Base-by-base conservation (phyloP, 1,140 invertebrate species). In the Cyclina sinensis region DNA sequence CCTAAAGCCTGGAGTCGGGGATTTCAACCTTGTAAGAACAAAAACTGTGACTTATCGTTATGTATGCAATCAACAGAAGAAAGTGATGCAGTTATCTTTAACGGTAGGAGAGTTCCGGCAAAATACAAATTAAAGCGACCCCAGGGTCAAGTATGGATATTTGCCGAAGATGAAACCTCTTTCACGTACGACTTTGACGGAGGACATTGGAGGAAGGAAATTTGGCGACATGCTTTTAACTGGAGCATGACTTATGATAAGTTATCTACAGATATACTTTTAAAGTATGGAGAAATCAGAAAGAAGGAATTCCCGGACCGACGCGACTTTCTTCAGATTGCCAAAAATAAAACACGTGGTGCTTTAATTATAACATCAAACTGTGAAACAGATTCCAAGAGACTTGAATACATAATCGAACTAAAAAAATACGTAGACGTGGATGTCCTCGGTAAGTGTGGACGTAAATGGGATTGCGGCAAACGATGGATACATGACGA, bases 211-310 rank as follows among this genome's bases (percentile, higher is more conserved):
- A 30, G 24, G 5, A 32, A 24, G 1, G 12, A 39, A 46, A 27
- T 27, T 37, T 84, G 62, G 81, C 62, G 62, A n/a, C 4, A 27
- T 30, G 62, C 65, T 18, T 84, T 84, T 35, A 84, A 84, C 46
- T 84, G 81, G 81, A 84, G 59, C 43, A 84, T 84, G 81, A 70
- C 46, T 12, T 84, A 84, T 48, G 65, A 84, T 12, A 48, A 32
- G 12, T 27, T n/a, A 2, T 30, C 7, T 16, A 73, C 81, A 46
- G 81, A 84, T 59, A 70, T 84, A 21, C 37, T 70, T 59, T 30
- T 84, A n/a, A 37, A 59, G 11, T 16, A 21, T 59, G 81, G 81
- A 1, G 62, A 84, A 35, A 39, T 84, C 11, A 11, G 46, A 27
- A 27, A 39, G 30, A 84, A 68, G 59, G 37, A 32, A 46, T 9